Evolutionary conservation across 2,888 invertebrate genomes (phyloP), one percentile per base, ranked within the genome.

Genomic region (Thymelicus acteon): DNA sequence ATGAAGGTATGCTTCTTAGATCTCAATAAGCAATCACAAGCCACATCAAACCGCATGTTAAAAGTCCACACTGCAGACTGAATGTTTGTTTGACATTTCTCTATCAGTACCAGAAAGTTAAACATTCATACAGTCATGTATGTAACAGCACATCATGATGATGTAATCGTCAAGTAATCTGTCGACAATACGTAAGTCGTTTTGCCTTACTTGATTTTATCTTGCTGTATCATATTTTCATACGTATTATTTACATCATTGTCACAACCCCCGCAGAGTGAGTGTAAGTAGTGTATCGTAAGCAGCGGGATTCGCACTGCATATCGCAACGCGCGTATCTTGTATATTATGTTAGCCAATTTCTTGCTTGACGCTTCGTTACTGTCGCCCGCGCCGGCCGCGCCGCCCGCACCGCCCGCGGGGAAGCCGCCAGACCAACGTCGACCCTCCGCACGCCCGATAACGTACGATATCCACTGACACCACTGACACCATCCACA

Each of bases 361-460:
- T 37, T 24, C 12, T 24, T 24, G 52, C 31, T 48, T n/a, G 31
- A 13, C 48, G 62, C 62, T 63, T n/a, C 47, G 48, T 48, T n/a
- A n/a, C 48, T 48, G 48, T 60, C 60, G 60, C 60, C 31, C 31
- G 19, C 31, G 31, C 2, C n/a, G 61, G 13, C 4, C 13, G 47
- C 1, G 31, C 2, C n/a, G 61, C 24, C 4, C 13, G 47, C 1
- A 13, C 24, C 62, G 31, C 67, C 60, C 48, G 58, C 63, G 47
- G 8, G 52, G 47, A 47, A 54, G 69, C 61, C 54, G 48, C 60
- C 37, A 5, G 40, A 40, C 48, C 39, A 15, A 15, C 44, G 48
- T 39, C 60, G 48, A 40, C 73, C 63, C 69, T n/a, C 60, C 52
- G 49, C 54, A 62, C 60, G 58, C 62, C 57, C 68, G 60, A 62